Evolutionary conservation across 2,113 vertebrate species (phyloP), one percentile per base, ranked within the genome.

Genomic region (Cryptotis parvus): DNA sequence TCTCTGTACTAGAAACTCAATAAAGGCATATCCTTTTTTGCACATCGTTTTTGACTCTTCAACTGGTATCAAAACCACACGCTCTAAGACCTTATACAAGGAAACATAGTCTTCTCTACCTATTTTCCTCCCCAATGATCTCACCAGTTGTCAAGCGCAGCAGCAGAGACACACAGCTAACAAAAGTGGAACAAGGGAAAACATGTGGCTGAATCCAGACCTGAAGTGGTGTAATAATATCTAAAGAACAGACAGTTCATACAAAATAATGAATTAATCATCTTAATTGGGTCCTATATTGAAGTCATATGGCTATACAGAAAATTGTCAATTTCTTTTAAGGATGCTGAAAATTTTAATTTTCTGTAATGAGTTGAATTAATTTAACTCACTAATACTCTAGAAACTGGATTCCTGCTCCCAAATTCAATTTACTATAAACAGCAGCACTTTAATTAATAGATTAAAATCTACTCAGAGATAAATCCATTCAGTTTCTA

Each of bases 391-490:
- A 89, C 55, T 68, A 58, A 87, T 74, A 78, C 75, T 75, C 37
- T 2, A 92, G 39, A 86, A 75, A 91, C 29, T 68, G 31, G n/a
- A 79, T 87, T 92, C 33, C n/a, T 76, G 37, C 43, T 70, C 29
- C 16, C 37, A 92, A 92, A 89, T 91, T 92, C 79, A 88, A 95
- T 89, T 58, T 8, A 45, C 27, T 79, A 45, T 7, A 85, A 75
- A 31, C 87, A 68, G 43, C 15, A 69, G 26, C 18, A 72, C 75
- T 89, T 89, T 70, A 65, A 85, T 89, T 75, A 79, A 89, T 9
- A 70, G 31, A 82, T 75, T 70, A 91, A 92, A 83, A 92, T 68
- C 58, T 75, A 79, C 9, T 79, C 72, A 72, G 91, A 84, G 72
- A 84, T 43, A 74, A 89, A 91, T 37, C 22, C 15, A 79, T 52